Base-by-base conservation (phyloP, 2,113 vertebrate genomes). In the Catagonus wagneri region DNA sequence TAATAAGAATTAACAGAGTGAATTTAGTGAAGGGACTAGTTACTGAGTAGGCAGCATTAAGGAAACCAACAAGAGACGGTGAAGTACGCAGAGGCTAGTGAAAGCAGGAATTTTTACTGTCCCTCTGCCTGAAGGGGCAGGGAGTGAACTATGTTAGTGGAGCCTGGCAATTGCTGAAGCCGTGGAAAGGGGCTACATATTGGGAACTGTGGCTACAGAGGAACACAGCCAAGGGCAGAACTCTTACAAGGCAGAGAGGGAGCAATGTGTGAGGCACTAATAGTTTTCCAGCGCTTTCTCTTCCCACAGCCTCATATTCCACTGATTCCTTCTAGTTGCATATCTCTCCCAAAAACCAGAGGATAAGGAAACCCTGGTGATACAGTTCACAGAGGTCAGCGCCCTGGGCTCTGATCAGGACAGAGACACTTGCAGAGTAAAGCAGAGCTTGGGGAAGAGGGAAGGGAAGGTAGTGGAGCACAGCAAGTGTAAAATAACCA, bases 1-100 rank as follows among this genome's bases (percentile, higher is more conserved):
- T 69, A 44, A 87, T 63, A 88, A 8, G 39, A 94, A 32, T 66
- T 52, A 83, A 78, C 32, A 88, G 81, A 83, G 83, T 19, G 54
- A 50, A 6, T 95, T 83, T 80, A 95, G 39, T 85, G 66, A 91
- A 58, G 36, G 44, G 13, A 72, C 34, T 91, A 20, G 27, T 81
- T 78, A 85, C 63, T 7, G 19, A 83, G 2, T 94, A 36, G 32
- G n/a, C 56, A 89, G 29, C 23, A 65, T 85, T 61, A 50, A 65
- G 16, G 34, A 83, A 90, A 84, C n/a, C 63, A 93, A 19, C 23
- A 61, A 85, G 52, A 56, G 74, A 54, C 74, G 50, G 17, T 56
- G 29, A 86, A 12, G 32, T n/a, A 20, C 20, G 39, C 36, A 90
- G 60, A 39, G 16, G 80, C 52, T 78, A 56, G 32, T 76, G 86